Percentiles rank a stretch among this genome's conserved stretches.
Conservation (phyloP, 64 coral and sea anemone species). For the Pachyseris speciosa region DNA sequence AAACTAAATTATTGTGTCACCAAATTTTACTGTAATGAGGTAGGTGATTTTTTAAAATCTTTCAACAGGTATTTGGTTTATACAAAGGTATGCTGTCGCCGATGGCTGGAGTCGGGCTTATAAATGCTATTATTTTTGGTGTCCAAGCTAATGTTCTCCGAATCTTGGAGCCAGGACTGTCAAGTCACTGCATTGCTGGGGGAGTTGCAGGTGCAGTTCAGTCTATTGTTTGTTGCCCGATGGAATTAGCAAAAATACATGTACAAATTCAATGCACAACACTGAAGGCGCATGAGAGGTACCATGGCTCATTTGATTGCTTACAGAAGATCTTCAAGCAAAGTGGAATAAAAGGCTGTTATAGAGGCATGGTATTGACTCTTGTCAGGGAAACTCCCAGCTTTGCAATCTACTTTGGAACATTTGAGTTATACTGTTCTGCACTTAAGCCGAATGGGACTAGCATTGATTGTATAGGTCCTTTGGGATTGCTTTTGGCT, state of each 20-base stretch:
- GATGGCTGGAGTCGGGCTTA: constrained; percentile 79
- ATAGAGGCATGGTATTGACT: constrained; percentile 75
- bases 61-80: constrained; percentile 77
- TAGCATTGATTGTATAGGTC: constrained; percentile 26
- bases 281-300: constrained; percentile 25
- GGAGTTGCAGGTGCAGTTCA: constrained; percentile 84
- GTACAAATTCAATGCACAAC: constrained; percentile 81
- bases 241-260: constrained; percentile 93
- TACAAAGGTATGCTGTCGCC: constrained; percentile 98
- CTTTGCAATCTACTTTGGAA: constrained; percentile 92
- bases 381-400: constrained; percentile 79
- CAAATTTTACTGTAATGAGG: too few species aligned
- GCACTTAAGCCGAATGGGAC: constrained; percentile 47
- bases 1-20: too few species aligned
- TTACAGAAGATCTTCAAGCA: constrained; percentile 71
- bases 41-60: too few species aligned
- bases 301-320: constrained; percentile 92
- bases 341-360: constrained; percentile 83
- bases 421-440: constrained; percentile 77
- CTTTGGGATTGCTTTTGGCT: constrained; percentile 74
- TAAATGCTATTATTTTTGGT: constrained; percentile 97
- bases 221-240: constrained; percentile 77
- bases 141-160: constrained; percentile 81
- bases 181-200: constrained; percentile 75
- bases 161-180: constrained; percentile 54